Base-by-base conservation (phyloP, 2,888 invertebrate species). In the Cheilosia variabilis region DNA sequence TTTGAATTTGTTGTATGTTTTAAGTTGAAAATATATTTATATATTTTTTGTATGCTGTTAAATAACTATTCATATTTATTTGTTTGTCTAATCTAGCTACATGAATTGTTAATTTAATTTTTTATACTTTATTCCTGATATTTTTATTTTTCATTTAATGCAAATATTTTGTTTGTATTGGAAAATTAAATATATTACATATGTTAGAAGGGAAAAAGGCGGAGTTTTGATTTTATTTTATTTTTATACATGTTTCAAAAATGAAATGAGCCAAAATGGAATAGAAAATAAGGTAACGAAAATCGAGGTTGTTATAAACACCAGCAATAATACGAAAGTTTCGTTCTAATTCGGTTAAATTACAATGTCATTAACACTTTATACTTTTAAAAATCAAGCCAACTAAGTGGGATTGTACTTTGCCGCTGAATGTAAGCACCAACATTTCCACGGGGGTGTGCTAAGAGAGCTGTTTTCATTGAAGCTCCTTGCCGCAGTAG, bases 71-170 rank as follows among this genome's bases (percentile, higher is more conserved):
- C 55, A 53, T 55, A 19, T 45, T 19, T 72, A 15, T 43, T 5
- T 55, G 63, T 37, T 50, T 62, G 19, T 37, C 62, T 73, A 79
- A 50, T 73, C 83, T 83, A 83, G 43, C 72, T 83, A 79, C 65
- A 75, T 66, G 55, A 57, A 10, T 72, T 82, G 17, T 68, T 24
- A 41, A n/a, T 65, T 68, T 62, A 31, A 55, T 73, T 72, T 60
- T 55, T 34, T 73, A 50, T 62, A 68, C n/a, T 52, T 73, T 77
- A 58, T 79, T 71, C 79, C 79, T 75, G 79, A 79, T 75, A 79
- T 79, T 75, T 22, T 15, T 60, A 53, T 72, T 66, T 73, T 66
- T 22, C n/a, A 63, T 73, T 58, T 63, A 43, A 58, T 79, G 27
- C 62, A 47, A 58, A 69, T 69, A 63, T 63, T 50, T 55, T 53